These are phyloP conservation scores for Clarias macrocephalus DNA, from an alignment of 2,113 vertebrate species.

Conservation along the genomic window DNA sequence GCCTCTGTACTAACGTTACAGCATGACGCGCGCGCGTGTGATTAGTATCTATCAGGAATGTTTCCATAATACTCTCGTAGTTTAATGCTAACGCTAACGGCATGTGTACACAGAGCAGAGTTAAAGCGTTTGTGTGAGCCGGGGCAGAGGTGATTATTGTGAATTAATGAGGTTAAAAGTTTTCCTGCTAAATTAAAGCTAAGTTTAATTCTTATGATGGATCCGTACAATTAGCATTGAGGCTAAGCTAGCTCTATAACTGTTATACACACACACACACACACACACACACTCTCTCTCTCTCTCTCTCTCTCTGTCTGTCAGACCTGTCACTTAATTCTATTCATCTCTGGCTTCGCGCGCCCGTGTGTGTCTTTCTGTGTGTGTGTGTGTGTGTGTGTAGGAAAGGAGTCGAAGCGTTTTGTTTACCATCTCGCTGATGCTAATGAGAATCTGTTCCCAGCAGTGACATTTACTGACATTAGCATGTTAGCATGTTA, in stretches of 20 bases:
- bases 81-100: background rate
- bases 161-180: background rate
- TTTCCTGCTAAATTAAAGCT: background rate
- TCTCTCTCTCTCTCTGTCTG: too few relatives aligned
- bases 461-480: background rate
- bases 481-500: background rate
- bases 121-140: background rate
- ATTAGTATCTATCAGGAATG: too few relatives aligned
- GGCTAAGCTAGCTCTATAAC: background rate
- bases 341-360: too few relatives aligned
- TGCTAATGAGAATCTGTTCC: background rate
- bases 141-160: background rate
- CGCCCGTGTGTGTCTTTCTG: too few relatives aligned
- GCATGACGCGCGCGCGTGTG: background rate
- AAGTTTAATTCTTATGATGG: too few relatives aligned
- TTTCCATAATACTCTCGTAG: background rate
- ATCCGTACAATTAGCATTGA: background rate
- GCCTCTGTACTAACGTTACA: background rate
- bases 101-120: background rate
- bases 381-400: background rate
- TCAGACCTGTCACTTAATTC: background rate
- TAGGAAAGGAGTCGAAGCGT: background rate
- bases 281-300: background rate
- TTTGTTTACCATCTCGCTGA: background rate
- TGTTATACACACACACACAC: background rate